These are phyloP conservation scores for Centropyge bicolor DNA, from an alignment of 2,797 vertebrate genomes.

Conservation along the genomic window DNA sequence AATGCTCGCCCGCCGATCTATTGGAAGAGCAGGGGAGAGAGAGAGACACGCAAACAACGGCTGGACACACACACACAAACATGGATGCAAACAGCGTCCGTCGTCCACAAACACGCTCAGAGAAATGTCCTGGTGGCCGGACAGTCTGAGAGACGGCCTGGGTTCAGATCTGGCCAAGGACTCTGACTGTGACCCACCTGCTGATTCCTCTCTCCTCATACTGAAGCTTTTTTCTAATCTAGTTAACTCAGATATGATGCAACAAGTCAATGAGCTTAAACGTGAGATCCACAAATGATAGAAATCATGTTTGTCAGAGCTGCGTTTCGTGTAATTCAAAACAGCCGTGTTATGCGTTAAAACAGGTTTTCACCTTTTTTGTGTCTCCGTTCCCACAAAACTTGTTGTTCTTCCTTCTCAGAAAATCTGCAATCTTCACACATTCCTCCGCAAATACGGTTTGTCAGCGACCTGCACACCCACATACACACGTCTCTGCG, in stretches of 20 bases:
- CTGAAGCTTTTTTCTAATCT: background rate
- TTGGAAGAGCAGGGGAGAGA: conserved; percentile 42
- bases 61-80: conserved; percentile 11
- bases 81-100: conserved; percentile 2
- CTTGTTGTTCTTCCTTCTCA: no score
- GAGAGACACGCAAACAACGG: conserved; percentile 24
- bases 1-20: conserved; percentile 75
- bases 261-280: no score
- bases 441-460: no score
- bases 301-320: background rate
- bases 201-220: background rate
- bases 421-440: no score
- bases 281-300: background rate
- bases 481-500: background rate
- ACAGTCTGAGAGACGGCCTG: conserved; percentile 14
- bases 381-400: no score
- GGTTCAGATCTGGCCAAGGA: conserved; percentile 7
- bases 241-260: background rate
- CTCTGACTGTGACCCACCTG: background rate
- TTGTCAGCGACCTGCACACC: background rate
- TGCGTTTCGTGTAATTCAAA: no score
- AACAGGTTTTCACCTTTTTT: no score
- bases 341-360: no score
- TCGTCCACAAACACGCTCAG: conserved; percentile 1
- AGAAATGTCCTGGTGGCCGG: conserved; percentile 15